Conservation (phyloP, 1,140 invertebrate genomes). For the Monochamus saltuarius region DNA sequence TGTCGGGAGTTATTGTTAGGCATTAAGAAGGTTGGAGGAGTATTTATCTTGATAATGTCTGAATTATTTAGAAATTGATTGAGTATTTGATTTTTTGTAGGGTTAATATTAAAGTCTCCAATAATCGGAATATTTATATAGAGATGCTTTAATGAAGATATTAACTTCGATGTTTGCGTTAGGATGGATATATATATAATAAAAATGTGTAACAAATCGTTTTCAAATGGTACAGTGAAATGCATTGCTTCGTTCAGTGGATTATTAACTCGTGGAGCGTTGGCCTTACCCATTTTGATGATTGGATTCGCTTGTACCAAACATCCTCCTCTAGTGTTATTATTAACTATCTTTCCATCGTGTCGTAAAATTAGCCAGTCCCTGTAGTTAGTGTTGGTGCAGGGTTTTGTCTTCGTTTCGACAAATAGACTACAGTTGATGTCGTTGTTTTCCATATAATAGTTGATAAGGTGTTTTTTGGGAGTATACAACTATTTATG, state of each 20-base stretch:
- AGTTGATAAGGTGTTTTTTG: constrained; percentile 7
- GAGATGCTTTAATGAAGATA: constrained; percentile 11
- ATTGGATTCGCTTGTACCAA: constrained; percentile 5
- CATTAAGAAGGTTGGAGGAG: not conserved
- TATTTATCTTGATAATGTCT: not conserved
- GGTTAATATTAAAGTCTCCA: constrained; percentile 11
- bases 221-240: constrained; percentile 5
- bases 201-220: constrained; percentile 16
- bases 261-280: constrained; percentile 17
- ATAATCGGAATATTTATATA: constrained; percentile 14
- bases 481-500: constrained; percentile 10
- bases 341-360: constrained; percentile 1
- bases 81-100: constrained; percentile 9
- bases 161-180: constrained; percentile 3
- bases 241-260: constrained; percentile 11
- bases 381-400: not conserved
- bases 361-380: constrained; percentile 12
- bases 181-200: constrained; percentile 6
- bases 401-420: constrained; percentile 9
- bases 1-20: constrained; percentile 1
- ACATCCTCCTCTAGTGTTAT: constrained; percentile 15
- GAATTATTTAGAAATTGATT: constrained; percentile 9
- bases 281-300: constrained; percentile 9
- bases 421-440: constrained; percentile 10
- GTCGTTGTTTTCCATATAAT: constrained; percentile 4